phyloP scores from a whole-genome alignment of 2,797 vertebrate species.

The Anas flavirostris region DNA sequence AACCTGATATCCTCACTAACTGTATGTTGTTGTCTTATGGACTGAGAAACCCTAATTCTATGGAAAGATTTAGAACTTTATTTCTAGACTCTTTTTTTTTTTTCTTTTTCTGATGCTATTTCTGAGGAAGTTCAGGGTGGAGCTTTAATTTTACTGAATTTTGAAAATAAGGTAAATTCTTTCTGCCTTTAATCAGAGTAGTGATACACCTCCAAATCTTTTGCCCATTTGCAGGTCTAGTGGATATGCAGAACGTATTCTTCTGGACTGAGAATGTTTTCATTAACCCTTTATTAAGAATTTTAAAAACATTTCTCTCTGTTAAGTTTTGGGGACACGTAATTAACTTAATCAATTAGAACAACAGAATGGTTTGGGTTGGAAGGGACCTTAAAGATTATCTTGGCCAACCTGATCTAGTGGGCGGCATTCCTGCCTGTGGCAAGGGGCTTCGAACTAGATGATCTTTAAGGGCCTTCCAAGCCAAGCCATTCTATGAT shows the following conservation, averaged over 20 bases:
- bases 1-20: neutral
- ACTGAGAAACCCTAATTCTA: neutral
- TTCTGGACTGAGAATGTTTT: neutral
- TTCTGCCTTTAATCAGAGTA: too few species aligned
- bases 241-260: neutral
- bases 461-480: too few species aligned
- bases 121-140: neutral
- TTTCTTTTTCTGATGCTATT: neutral
- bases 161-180: too few species aligned
- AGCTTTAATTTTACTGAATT: neutral
- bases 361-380: neutral
- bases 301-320: neutral
- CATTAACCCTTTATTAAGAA: neutral
- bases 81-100: neutral
- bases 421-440: too few species aligned
- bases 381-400: neutral
- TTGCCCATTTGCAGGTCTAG: neutral
- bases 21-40: neutral
- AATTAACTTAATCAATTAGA: neutral
- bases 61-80: neutral
- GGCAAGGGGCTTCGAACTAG: too few species aligned
- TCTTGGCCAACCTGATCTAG: too few species aligned
- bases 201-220: neutral
- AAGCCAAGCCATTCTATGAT: too few species aligned
- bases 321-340: neutral